These are phyloP conservation scores for Cantharis lateralis DNA, from an alignment of 2,888 invertebrate genomes.

Conservation along the genomic window DNA sequence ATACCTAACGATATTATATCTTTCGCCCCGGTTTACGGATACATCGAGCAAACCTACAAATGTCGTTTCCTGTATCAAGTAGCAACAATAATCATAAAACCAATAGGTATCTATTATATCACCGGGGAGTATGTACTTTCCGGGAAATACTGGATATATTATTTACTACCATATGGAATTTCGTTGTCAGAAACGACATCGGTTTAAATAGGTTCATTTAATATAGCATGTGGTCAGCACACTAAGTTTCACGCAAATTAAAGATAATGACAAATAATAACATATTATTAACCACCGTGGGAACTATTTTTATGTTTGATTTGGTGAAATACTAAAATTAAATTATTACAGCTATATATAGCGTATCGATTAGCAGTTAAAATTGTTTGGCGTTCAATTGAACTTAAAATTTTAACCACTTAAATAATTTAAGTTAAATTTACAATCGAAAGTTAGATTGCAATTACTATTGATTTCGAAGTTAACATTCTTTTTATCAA, in stretches of 20 bases:
- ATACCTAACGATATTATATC: neutral
- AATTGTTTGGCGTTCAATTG: neutral
- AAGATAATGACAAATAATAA: slow-evolving; percentile 11
- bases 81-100: slow-evolving; percentile 44
- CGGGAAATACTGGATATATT: slow-evolving; percentile 41
- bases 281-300: slow-evolving; percentile 7
- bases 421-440: neutral
- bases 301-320: slow-evolving; percentile 9
- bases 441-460: neutral
- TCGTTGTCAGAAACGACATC: neutral
- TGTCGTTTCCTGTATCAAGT: slow-evolving; percentile 46
- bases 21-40: neutral
- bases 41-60: slow-evolving; percentile 34
- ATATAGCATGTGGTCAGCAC: slow-evolving; percentile 15
- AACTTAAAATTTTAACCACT: neutral
- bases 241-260: slow-evolving; percentile 18
- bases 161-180: slow-evolving; percentile 30
- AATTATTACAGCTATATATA: neutral
- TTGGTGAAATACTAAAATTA: slow-evolving; percentile 10
- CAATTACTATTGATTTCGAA: neutral
- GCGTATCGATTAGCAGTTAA: neutral
- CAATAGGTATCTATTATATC: slow-evolving; percentile 46
- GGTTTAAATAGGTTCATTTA: neutral
- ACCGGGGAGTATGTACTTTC: slow-evolving; percentile 33
- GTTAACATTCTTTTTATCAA: neutral